Base-by-base conservation (phyloP, 1,140 invertebrate genomes). In the Atta colombica region DNA sequence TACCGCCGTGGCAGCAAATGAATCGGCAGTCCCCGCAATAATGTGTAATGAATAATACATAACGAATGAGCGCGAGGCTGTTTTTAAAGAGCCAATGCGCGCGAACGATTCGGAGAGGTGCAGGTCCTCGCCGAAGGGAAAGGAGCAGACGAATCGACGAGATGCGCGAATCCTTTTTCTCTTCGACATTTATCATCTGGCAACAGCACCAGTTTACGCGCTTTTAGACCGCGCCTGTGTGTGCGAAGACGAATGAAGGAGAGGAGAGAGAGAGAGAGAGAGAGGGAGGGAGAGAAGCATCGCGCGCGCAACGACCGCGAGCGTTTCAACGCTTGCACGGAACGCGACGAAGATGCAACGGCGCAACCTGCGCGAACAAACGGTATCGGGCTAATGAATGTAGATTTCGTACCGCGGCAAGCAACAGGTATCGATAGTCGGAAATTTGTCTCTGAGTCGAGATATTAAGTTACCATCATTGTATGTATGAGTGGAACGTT, bases 401-500 rank as follows among this genome's bases (percentile, higher is more conserved):
- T 90, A 90, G 89, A 88, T 90, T 90, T 72, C 88, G 82, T 68
- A 69, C 80, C 39, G 74, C 86, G 87, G 71, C 65, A 74, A 85
- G 74, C 86, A 88, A 88, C 89, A 90, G 88, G 89, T 90, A 90
- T 90, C 89, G 89, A 90, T 90, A 82, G 60, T 68, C 58, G 69
- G 49, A 84, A 88, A 87, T 88, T 81, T 85, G 82, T 90, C 81
- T 61, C 86, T 53, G 69, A 60, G 77, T 2, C 63, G 55, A 21
- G 75, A 90, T 90, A 90, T 90, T 90, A 90, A 90, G 89, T 90
- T 90, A 90, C 87, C 89, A 88, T 69, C 81, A 55, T 63, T 66
- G 66, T 71, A 58, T 61, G 71, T 58, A 31, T 77, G 55, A 21
- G 80, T 49, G 61, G 28, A 75, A 84, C 55, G 31, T 49, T 3